phyloP scores from a whole-genome alignment of 2,113 vertebrate species.

The Ammodytes marinus region DNA sequence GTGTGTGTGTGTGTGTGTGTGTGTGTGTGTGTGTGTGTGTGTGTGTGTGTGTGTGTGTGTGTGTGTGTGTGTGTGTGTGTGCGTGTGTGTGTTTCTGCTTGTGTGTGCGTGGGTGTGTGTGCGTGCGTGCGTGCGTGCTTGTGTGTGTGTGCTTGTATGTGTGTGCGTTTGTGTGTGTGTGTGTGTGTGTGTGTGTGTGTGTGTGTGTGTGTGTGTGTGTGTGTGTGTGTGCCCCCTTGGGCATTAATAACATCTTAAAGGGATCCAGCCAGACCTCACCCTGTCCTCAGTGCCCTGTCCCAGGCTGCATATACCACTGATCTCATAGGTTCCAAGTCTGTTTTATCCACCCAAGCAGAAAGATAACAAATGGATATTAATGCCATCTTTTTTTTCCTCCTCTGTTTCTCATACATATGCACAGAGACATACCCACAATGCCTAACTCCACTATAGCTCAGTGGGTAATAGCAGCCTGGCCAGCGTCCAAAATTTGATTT shows the following conservation, averaged over 20 bases:
- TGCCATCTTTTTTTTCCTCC: constrained; percentile 25
- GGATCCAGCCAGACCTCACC: too few relatives aligned
- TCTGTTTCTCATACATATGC: constrained; percentile 31
- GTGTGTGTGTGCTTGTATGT: constrained; percentile 36
- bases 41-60: constrained; percentile 38
- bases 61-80: constrained; percentile 41
- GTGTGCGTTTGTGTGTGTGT: constrained; percentile 32
- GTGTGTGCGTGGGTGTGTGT: constrained; percentile 31
- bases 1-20: constrained; percentile 25
- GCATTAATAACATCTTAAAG: constrained; percentile 76
- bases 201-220: constrained; percentile 48
- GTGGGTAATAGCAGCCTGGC: constrained; percentile 64
- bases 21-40: constrained; percentile 44
- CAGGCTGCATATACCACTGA: constrained; percentile 52
- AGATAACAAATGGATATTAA: constrained; percentile 49
- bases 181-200: constrained; percentile 39
- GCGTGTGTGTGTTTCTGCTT: constrained; percentile 46
- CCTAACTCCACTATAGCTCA: constrained; percentile 23
- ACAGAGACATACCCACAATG: constrained; percentile 12
- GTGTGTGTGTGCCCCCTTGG: too few relatives aligned
- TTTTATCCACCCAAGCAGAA: constrained; percentile 39
- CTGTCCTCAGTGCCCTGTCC: constrained; percentile 58
- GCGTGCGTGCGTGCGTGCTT: constrained; percentile 33
- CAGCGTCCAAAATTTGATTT: constrained; percentile 70
- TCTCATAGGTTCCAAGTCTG: constrained; percentile 46